Evolutionary conservation across 2,797 vertebrate genomes (phyloP), one percentile per base, ranked within the genome.

Genomic region (Parotocinclus haroldoi): DNA sequence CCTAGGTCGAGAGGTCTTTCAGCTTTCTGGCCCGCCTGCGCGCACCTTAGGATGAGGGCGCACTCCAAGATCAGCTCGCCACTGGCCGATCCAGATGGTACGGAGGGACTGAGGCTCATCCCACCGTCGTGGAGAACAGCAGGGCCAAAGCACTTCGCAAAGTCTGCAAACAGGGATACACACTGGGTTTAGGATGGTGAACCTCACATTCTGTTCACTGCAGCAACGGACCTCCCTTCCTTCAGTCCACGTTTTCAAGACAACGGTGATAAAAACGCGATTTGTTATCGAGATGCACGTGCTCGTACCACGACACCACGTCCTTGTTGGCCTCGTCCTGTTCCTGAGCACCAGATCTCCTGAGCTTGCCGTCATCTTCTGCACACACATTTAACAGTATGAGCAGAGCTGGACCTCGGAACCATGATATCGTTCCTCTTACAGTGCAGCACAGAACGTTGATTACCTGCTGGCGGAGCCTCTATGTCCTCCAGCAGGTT

Each of bases 401-500:
- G 40, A 58, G 42, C 1, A 16, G 55, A 36, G 16, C 67, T 13
- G 44, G 9, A 16, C 27, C 38, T 66, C 27, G 49, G 8, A 37
- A n/a, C 17, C 42, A 44, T 48, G 46, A 52, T n/a, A 14, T 10
- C 6, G 46, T 55, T 57, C 17, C 12, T 38, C 37, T 16, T 54
- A 13, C 27, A 14, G 39, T n/a, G 16, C 51, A 40, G 16, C 39
- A 54, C 45, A 39, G 10, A 17, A 16, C 58, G 17, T n/a, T 27
- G 56, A 87, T 91, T 85, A 92, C 92, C 92, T 0, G 86, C 89
- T 0, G 84, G 81, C 10, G 89, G 88, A 63, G 89, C 92, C 71
- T 93, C 92, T 3, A 92, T 78, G 0, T 94, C 87, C 0, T 93
- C 92, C 3, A 94, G 82, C 9, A 94, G 92, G 63, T 94, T 94